Conservation (phyloP, 1,140 invertebrate species). For the Drosophila ercepeae region DNA sequence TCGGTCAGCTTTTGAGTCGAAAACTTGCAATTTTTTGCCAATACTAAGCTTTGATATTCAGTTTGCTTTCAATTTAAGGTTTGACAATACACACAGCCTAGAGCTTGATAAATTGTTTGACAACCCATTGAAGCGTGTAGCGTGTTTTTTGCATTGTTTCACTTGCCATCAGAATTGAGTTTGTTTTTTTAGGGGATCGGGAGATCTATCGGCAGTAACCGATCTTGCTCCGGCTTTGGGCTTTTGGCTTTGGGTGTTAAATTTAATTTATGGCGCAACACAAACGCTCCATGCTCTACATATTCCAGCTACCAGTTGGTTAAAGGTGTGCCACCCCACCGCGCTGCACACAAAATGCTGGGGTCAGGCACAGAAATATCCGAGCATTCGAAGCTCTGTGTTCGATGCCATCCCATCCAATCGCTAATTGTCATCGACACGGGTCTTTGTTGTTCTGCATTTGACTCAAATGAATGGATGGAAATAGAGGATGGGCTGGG, state of each 20-base stretch:
- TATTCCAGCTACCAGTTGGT: constrained; percentile 61
- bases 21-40: constrained; percentile 4
- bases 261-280: constrained; percentile 78
- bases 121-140: constrained; percentile 43
- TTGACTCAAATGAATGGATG: constrained; percentile 60
- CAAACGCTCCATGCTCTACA: constrained; percentile 77
- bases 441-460: constrained; percentile 67
- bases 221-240: constrained; percentile 52
- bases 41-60: constrained; percentile 25
- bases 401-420: constrained; percentile 54
- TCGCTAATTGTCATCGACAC: constrained; percentile 80
- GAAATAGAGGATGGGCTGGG: constrained; percentile 64
- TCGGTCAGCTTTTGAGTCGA: not conserved
- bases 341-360: constrained; percentile 30
- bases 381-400: constrained; percentile 9
- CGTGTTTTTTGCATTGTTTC: constrained; percentile 53
- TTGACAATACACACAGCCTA: constrained; percentile 8
- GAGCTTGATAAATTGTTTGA: constrained; percentile 47
- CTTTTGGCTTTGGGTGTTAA: constrained; percentile 76
- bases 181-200: constrained; percentile 16
- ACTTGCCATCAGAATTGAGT: constrained; percentile 49
- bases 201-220: constrained; percentile 33
- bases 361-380: constrained; percentile 36
- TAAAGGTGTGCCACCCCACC: constrained; percentile 34
- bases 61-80: constrained; percentile 28